These are phyloP conservation scores for Drosophila saltans DNA, from an alignment of 1,140 invertebrate species.

Conservation along the genomic window DNA sequence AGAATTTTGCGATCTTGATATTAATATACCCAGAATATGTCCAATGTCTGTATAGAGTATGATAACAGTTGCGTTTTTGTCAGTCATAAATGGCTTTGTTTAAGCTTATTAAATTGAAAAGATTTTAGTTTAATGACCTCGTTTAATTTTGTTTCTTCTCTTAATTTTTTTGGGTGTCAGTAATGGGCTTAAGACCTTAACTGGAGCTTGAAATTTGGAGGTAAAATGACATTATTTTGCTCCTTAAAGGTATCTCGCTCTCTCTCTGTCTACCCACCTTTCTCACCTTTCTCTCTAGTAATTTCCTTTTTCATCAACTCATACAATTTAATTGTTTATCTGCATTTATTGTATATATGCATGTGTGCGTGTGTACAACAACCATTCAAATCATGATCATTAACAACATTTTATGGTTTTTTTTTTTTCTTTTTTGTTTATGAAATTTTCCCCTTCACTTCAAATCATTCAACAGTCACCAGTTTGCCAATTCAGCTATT, in stretches of 20 bases:
- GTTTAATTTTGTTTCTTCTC: slow-evolving; percentile 17
- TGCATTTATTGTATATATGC: slow-evolving; percentile 13
- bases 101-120: slow-evolving; percentile 69
- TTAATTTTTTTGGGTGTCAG: not conserved
- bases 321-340: slow-evolving; percentile 30
- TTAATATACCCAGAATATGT: not conserved
- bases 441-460: slow-evolving; percentile 71
- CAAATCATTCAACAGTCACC: slow-evolving; percentile 43
- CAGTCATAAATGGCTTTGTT: slow-evolving; percentile 56
- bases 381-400: slow-evolving; percentile 30
- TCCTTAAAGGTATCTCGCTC: slow-evolving; percentile 1
- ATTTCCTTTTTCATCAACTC: slow-evolving; percentile 6
- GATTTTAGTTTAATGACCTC: slow-evolving; percentile 70
- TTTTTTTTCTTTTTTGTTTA: slow-evolving; percentile 18
- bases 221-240: slow-evolving; percentile 32
- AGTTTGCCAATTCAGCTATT: slow-evolving; percentile 46
- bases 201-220: slow-evolving; percentile 35
- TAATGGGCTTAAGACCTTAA: slow-evolving; percentile 35
- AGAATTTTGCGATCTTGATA: too few relatives aligned
- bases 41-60: not conserved
- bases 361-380: not conserved
- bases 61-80: slow-evolving; percentile 47
- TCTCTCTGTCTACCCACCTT: slow-evolving; percentile 12
- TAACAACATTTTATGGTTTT: slow-evolving; percentile 40
- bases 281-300: not conserved